Conservation (phyloP, 1,140 invertebrate genomes). For the Drosophila yakuba region DNA sequence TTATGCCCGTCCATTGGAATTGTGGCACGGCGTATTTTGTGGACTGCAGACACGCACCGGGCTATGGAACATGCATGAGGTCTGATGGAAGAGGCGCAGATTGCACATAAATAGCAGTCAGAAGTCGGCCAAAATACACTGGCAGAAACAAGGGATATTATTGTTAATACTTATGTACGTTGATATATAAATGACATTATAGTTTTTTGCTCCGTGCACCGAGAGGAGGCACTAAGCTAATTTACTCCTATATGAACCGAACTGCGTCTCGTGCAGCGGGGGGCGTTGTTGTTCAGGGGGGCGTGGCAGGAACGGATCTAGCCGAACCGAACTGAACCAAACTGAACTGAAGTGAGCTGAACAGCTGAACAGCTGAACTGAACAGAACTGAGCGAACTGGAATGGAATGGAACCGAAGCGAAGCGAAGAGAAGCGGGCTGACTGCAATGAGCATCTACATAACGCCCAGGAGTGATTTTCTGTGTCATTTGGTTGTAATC, state of each 20-base stretch:
- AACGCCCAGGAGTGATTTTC: slow-evolving; percentile 79
- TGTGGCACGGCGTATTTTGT: slow-evolving; percentile 74
- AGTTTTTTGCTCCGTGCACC: slow-evolving; percentile 20
- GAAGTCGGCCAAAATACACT: slow-evolving; percentile 50
- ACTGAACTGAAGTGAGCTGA: slow-evolving; percentile 17
- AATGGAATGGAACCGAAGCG: not conserved
- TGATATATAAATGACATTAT: no score
- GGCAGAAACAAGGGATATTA: not conserved
- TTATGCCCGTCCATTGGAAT: slow-evolving; percentile 57
- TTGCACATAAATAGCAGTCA: slow-evolving; percentile 73
- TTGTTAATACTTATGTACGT: not conserved
- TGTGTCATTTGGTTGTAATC: slow-evolving; percentile 82
- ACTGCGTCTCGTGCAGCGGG: slow-evolving; percentile 10
- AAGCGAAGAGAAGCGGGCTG: slow-evolving; percentile 14
- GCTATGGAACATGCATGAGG: slow-evolving; percentile 41
- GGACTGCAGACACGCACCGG: slow-evolving; percentile 71
- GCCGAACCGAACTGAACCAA: slow-evolving; percentile 29
- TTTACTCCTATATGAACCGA: slow-evolving; percentile 76
- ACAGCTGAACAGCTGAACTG: slow-evolving; percentile 16
- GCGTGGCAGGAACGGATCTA: slow-evolving; percentile 13
- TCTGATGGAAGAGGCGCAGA: slow-evolving; percentile 25
- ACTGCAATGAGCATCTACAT: slow-evolving; percentile 57
- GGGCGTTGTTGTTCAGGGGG: slow-evolving; percentile 7
- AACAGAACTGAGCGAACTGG: not conserved
- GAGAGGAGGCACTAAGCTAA: slow-evolving; percentile 63